Evolutionary conservation across 2,113 vertebrate species (phyloP).

Genomic region (Oreochromis niloticus): DNA sequence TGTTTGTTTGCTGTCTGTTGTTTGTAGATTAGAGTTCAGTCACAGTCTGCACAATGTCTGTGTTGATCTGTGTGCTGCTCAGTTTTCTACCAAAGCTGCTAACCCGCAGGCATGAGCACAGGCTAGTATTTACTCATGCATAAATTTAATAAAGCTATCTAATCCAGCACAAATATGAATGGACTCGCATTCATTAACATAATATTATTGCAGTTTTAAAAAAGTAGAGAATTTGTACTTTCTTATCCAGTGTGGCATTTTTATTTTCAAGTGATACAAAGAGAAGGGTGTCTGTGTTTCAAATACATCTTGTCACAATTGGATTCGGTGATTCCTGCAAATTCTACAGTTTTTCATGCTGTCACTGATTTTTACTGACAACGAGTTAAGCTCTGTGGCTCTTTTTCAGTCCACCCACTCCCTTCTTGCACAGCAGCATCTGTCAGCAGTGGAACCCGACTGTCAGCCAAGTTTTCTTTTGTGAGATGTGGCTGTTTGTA

Average conservation of each 20-base stretch:
- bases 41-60: not conserved
- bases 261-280: not conserved
- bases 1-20: not conserved
- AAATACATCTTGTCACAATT: not conserved
- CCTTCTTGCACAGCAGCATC: not conserved
- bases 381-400: not conserved
- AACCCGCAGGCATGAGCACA: not conserved
- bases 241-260: not conserved
- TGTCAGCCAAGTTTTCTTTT: not conserved
- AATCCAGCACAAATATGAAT: not conserved
- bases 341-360: not conserved
- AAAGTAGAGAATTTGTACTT: not conserved
- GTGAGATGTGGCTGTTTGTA: not conserved
- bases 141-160: not conserved
- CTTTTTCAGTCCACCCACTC: conserved; percentile 15
- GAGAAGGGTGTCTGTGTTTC: not conserved
- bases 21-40: not conserved
- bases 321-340: not conserved
- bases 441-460: not conserved
- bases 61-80: not conserved
- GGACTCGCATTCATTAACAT: not conserved
- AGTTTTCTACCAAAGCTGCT: not conserved
- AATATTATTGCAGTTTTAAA: not conserved
- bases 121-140: not conserved
- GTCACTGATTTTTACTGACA: not conserved